Percentiles rank a stretch among this genome's conserved stretches.
Evolutionary conservation across 2,113 vertebrate species (phyloP).

Genomic region (Agelaius tricolor): DNA sequence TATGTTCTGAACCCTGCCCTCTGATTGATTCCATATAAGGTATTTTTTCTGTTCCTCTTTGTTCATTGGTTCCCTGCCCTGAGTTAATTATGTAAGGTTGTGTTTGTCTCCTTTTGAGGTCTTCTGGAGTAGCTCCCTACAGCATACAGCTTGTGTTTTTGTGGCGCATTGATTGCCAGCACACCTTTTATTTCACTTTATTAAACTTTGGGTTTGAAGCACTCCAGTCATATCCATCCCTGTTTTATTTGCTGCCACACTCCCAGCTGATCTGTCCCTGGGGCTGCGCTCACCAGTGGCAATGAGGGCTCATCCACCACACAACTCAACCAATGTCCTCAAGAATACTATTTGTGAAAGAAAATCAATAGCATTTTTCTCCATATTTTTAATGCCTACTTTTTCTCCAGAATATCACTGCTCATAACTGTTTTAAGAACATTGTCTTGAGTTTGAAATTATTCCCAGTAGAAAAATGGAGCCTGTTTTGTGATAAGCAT

Average conservation of each 20-base stretch:
- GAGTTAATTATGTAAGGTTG: not conserved
- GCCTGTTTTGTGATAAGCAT: not conserved
- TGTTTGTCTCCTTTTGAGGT: not conserved
- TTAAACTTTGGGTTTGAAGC: not conserved
- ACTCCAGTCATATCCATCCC: not conserved
- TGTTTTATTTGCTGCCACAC: not conserved
- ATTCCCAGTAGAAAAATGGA: not conserved
- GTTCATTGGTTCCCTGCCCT: not conserved
- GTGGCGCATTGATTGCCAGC: not conserved
- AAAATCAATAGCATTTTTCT: not conserved
- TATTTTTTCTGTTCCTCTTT: not conserved
- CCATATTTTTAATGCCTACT: not conserved
- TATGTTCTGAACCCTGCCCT: not conserved
- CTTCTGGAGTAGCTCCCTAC: not conserved
- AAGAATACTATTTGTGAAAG: not conserved
- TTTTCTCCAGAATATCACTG: not conserved
- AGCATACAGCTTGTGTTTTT: not conserved
- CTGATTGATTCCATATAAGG: not conserved
- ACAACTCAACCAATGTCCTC: not conserved
- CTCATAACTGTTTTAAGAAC: not conserved
- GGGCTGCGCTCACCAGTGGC: accelerated
- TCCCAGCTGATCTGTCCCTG: not conserved
- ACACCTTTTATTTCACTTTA: not conserved
- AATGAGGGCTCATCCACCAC: not conserved
- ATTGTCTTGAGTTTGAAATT: not conserved